A percentile compares a stretch with the other conserved stretches of the same genome.
phyloP scores from a whole-genome alignment of 2,888 invertebrate genomes.

The Ichneumoninae sp. region DNA sequence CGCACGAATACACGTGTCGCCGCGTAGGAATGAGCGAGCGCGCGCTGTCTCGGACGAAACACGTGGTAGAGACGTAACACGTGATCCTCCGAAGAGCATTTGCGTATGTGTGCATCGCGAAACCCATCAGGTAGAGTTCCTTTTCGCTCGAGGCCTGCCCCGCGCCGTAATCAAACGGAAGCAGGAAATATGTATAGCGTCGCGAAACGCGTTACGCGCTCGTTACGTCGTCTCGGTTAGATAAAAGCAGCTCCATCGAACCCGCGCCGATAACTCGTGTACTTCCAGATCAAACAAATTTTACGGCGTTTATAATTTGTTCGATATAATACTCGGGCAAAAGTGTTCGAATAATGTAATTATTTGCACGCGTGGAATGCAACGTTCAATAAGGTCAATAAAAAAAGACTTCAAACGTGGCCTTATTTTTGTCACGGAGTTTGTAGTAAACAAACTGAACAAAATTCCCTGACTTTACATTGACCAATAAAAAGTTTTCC shows the following conservation, averaged over 20 bases:
- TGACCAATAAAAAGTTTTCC: no score
- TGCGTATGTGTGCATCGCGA: constrained; percentile 29
- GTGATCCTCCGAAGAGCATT: constrained; percentile 23
- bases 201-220: constrained; percentile 36
- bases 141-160: constrained; percentile 29
- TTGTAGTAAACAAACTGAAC: no score
- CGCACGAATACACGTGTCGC: constrained; percentile 39
- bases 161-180: constrained; percentile 45
- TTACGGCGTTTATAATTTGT: no score
- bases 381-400: no score
- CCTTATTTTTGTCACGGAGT: no score
- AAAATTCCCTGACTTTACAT: no score
- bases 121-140: constrained; percentile 21
- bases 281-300: no score
- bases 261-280: background rate
- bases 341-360: no score
- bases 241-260: background rate
- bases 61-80: constrained; percentile 45
- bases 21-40: constrained; percentile 5
- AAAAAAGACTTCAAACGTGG: no score
- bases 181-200: constrained; percentile 44
- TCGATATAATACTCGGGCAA: no score
- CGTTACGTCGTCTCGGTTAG: constrained; percentile 29
- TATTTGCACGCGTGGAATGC: no score
- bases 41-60: constrained; percentile 1